A percentile compares a stretch with the other conserved stretches of the same genome.
Evolutionary conservation across 1,140 invertebrate genomes (phyloP).

Genomic region (Stenopsyche tienmushanensis): DNA sequence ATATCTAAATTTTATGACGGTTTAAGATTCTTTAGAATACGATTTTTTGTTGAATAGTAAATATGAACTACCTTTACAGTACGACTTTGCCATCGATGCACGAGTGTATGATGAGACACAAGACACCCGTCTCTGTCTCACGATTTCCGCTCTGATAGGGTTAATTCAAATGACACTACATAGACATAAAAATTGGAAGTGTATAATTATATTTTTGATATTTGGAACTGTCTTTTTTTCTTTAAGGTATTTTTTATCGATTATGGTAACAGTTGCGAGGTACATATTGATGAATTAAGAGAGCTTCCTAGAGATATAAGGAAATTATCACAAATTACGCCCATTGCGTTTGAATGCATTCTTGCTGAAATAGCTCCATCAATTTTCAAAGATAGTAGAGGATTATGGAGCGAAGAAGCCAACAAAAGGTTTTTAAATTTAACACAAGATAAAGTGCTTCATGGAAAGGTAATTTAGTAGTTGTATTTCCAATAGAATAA

Average conservation of each 20-base stretch:
- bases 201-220: not conserved
- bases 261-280: constrained; percentile 64
- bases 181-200: too few relatives aligned
- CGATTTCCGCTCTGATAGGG: too few relatives aligned
- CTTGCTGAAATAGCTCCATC: constrained; percentile 69
- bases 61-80: too few relatives aligned
- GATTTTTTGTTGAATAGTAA: too few relatives aligned
- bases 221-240: not conserved
- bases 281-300: constrained; percentile 36
- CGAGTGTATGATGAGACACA: too few relatives aligned
- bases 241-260: constrained; percentile 73
- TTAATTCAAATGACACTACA: too few relatives aligned
- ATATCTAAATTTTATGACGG: too few relatives aligned
- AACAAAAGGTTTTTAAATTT: constrained; percentile 54
- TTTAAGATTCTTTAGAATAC: too few relatives aligned
- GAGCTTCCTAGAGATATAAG: constrained; percentile 40
- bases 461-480: constrained; percentile 52
- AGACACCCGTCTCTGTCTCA: too few relatives aligned
- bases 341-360: constrained; percentile 71
- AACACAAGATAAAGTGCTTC: constrained; percentile 44
- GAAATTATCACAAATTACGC: constrained; percentile 45
- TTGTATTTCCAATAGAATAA: too few relatives aligned
- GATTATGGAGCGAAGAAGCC: constrained; percentile 62
- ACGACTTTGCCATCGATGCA: too few relatives aligned
- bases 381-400: constrained; percentile 55